Evolutionary conservation across 2,888 invertebrate species (phyloP).

Genomic region (Sinentomon sp.): DNA sequence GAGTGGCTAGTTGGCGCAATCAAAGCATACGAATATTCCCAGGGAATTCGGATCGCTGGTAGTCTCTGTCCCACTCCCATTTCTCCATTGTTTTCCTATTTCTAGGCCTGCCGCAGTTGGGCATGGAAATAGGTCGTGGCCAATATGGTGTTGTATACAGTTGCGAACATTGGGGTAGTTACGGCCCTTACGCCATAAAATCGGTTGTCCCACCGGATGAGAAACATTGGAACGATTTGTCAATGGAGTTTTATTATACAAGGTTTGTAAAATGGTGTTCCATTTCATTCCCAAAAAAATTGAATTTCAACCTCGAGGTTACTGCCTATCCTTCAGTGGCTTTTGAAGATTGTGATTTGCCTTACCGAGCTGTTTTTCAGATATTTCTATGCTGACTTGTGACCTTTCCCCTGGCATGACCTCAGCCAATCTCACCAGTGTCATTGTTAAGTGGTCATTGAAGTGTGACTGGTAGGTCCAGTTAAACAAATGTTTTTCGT

Average conservation of each 20-base stretch:
- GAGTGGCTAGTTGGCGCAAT: too few relatives aligned
- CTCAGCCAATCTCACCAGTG: too few relatives aligned
- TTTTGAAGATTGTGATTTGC: too few relatives aligned
- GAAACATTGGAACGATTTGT: constrained; percentile 62
- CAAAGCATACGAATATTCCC: too few relatives aligned
- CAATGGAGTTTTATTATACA: constrained; percentile 74
- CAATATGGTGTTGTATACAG: constrained; percentile 72
- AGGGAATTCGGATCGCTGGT: background rate
- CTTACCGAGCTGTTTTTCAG: too few relatives aligned
- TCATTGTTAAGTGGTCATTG: too few relatives aligned
- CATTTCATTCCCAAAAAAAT: background rate
- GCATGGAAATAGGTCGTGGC: constrained; percentile 33
- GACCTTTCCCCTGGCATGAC: too few relatives aligned
- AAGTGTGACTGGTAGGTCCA: too few relatives aligned
- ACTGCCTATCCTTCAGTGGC: too few relatives aligned
- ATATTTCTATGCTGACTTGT: too few relatives aligned
- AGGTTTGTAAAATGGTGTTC: constrained; percentile 24
- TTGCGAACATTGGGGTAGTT: constrained; percentile 43
- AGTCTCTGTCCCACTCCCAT: background rate
- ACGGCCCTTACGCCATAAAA: constrained; percentile 52
- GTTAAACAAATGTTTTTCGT: too few relatives aligned
- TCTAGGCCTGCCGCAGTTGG: constrained; percentile 24
- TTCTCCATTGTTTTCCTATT: constrained; percentile 3
- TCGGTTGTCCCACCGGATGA: constrained; percentile 69
- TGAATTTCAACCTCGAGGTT: too few relatives aligned